phyloP scores from a whole-genome alignment of 2,888 invertebrate species.

The Ochropleura leucogaster region DNA sequence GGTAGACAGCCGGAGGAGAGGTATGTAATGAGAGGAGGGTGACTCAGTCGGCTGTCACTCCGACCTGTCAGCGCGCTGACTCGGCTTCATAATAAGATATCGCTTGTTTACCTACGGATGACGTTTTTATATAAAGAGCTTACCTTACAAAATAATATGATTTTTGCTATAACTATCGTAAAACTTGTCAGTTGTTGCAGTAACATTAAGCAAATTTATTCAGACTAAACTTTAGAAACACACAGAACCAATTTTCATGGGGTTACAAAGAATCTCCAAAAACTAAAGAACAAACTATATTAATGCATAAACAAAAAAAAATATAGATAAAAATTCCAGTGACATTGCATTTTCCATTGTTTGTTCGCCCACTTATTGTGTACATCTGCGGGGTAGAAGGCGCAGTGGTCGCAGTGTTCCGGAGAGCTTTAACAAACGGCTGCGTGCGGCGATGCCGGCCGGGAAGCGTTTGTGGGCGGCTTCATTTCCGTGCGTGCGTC shows the following conservation, averaged over 20 bases:
- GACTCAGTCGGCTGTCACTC: slow-evolving; percentile 77
- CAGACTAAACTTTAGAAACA: slow-evolving; percentile 1
- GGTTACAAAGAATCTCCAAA: not conserved
- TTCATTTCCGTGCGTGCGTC: slow-evolving; percentile 83
- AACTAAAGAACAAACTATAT: not conserved
- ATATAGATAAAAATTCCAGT: not conserved
- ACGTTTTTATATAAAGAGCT: not conserved
- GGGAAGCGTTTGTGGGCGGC: slow-evolving; percentile 72
- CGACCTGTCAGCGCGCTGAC: slow-evolving; percentile 70
- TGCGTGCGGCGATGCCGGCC: slow-evolving; percentile 63
- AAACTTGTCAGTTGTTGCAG: not conserved
- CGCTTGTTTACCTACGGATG: slow-evolving; percentile 42
- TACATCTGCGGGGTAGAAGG: slow-evolving; percentile 17
- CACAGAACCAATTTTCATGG: not conserved
- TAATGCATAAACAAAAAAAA: not conserved
- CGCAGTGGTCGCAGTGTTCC: slow-evolving; percentile 44
- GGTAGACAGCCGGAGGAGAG: slow-evolving; percentile 71
- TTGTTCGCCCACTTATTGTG: slow-evolving; percentile 23
- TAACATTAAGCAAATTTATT: not conserved
- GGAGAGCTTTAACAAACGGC: slow-evolving; percentile 61
- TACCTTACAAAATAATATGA: not conserved
- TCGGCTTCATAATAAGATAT: slow-evolving; percentile 64
- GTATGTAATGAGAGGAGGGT: slow-evolving; percentile 79
- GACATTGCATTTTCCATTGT: slow-evolving; percentile 8
- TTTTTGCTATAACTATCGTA: not conserved